phyloP scores from a whole-genome alignment of 2,888 invertebrate genomes.

The Hydrotaea cyrtoneurina region DNA sequence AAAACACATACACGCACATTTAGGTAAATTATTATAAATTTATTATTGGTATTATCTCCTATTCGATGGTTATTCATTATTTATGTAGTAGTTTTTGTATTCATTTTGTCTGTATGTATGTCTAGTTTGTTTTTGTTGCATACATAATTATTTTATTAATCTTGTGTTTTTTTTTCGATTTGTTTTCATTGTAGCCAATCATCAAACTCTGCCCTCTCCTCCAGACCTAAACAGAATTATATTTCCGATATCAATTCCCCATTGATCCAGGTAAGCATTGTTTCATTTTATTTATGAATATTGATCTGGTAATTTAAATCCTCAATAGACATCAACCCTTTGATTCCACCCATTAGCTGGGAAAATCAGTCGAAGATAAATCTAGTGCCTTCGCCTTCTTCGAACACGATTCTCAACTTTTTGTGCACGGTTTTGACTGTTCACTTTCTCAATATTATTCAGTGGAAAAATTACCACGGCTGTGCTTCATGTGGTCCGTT shows the following conservation, averaged over 20 bases:
- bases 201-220: slow-evolving; percentile 81
- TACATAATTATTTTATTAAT: slow-evolving; percentile 11
- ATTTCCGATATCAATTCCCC: slow-evolving; percentile 95
- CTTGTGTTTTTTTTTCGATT: slow-evolving; percentile 33
- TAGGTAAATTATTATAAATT: slow-evolving; percentile 53
- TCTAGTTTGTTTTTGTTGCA: slow-evolving; percentile 37
- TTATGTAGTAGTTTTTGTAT: neutral
- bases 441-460: no score
- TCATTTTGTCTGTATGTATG: slow-evolving; percentile 35
- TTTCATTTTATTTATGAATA: neutral
- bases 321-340: no score
- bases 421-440: no score
- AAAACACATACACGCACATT: slow-evolving; percentile 59
- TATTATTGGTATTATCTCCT: neutral
- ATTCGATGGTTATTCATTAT: neutral
- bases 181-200: slow-evolving; percentile 76
- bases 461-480: no score
- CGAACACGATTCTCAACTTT: no score
- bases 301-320: no score
- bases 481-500: no score
- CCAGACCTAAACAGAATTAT: slow-evolving; percentile 82
- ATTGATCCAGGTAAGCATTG: slow-evolving; percentile 83
- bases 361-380: no score
- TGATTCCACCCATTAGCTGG: no score
- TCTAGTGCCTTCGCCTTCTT: no score